A percentile compares a stretch with the other conserved stretches of the same genome.
Conservation (phyloP, 1,140 invertebrate genomes). For the Lycorma delicatula region DNA sequence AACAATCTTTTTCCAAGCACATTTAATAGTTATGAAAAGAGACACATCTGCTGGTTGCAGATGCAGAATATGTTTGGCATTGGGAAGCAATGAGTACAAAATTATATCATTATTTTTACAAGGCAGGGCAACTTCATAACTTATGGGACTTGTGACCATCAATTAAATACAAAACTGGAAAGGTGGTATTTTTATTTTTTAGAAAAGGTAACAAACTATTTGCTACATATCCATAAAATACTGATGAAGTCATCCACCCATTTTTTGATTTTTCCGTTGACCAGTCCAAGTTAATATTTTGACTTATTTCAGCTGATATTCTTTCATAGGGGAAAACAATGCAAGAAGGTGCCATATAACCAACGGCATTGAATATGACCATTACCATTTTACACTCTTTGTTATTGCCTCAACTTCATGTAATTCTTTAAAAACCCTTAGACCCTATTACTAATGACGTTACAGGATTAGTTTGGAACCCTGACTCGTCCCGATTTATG, state of each 20-base stretch:
- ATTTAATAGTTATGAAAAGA: conserved; percentile 32
- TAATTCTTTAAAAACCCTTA: not conserved
- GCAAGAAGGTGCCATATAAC: conserved; percentile 1
- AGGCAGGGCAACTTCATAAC: conserved; percentile 25
- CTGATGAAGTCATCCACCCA: conserved; percentile 15
- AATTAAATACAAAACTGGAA: conserved; percentile 33
- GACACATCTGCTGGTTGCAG: conserved; percentile 37
- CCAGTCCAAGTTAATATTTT: not conserved
- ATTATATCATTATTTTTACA: conserved; percentile 32
- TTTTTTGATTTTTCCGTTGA: not conserved
- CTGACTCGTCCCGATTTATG: not conserved
- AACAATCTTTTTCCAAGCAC: conserved; percentile 29
- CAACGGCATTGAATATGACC: not conserved
- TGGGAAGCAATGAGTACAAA: conserved; percentile 34
- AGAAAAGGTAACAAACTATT: conserved; percentile 34
- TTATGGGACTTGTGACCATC: conserved; percentile 34
- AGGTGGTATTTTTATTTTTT: conserved; percentile 25
- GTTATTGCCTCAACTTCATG: not conserved
- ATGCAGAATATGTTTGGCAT: conserved; percentile 34
- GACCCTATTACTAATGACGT: not conserved
- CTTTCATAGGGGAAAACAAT: not conserved
- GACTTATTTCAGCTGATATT: not conserved
- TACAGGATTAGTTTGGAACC: not conserved
- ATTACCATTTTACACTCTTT: not conserved
- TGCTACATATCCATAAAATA: conserved; percentile 30